Evolutionary conservation across 1,140 invertebrate genomes (phyloP), one percentile per base, ranked within the genome.

Genomic region (Pseudomyrmex cubaensis): DNA sequence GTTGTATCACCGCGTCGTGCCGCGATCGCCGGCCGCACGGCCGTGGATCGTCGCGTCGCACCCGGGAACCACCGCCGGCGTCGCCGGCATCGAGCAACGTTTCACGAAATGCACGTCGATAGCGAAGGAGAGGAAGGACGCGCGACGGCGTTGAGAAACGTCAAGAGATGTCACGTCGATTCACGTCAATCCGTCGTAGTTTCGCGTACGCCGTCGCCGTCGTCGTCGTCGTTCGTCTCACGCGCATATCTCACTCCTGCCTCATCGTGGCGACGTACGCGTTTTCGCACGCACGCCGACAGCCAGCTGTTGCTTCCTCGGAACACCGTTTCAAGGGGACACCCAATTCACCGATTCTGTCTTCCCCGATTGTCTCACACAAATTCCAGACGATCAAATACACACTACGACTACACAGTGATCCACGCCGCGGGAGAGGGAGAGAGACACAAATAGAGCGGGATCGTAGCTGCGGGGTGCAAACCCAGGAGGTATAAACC

Each of bases 231-330:
- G 61, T 22, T 48, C 66, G 20, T 80, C 66, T 50, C 76, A 50
- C 44, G 66, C 76, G 64, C 76, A 78, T 76, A 76, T 72, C 66
- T 80, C 76, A 80, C 66, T 59, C 66, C 54, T 22, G 70, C 76
- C 44, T 78, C 76, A 78, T 80, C 46, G 44, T 10, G 10, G 46
- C 22, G 62, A 35, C 22, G 59, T 63, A 63, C 59, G 73, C 3
- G 44, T n/a, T 17, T 8, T 35, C 13, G 44, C 10, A 12, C 15
- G 50, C 22, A 25, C 73, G 61, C 61, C 74, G 46, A 48, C 74
- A 22, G 72, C 35, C 35, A 35, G 35, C 35, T 35, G 35, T 35
- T 35, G 35, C 4, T 35, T 35, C 35, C 35, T 7, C 35, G 7
- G 35, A 7, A 35, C 35, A 35, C 35, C 35, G 35, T 35, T 35